Percentiles rank a stretch among this genome's conserved stretches.
phyloP scores from a whole-genome alignment of 2,888 invertebrate species.

The Venusia cambrica region DNA sequence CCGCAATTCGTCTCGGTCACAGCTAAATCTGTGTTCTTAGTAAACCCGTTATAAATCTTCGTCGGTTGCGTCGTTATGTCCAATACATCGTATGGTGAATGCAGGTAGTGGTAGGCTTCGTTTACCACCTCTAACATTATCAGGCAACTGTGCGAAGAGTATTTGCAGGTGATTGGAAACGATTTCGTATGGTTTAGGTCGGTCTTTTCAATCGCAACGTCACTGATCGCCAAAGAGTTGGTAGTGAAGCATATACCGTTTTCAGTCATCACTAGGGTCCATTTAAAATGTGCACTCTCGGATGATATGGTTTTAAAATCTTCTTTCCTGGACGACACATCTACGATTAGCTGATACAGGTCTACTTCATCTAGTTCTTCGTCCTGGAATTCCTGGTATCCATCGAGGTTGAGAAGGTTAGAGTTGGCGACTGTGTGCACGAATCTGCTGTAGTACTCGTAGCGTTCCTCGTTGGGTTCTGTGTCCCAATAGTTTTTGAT shows the following conservation, averaged over 20 bases:
- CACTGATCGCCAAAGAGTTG: conserved; percentile 79
- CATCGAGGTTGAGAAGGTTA: conserved; percentile 54
- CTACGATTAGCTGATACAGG: conserved; percentile 58
- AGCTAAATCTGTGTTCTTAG: conserved; percentile 57
- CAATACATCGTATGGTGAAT: conserved; percentile 81
- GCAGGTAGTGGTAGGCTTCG: conserved; percentile 48
- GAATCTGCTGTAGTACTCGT: conserved; percentile 58
- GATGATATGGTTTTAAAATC: conserved; percentile 70
- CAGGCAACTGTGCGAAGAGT: conserved; percentile 52
- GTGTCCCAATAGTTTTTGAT: conserved; percentile 56
- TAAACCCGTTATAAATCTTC: conserved; percentile 49
- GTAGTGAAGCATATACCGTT: conserved; percentile 83
- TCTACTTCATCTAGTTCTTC: conserved; percentile 50
- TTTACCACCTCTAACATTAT: conserved; percentile 47
- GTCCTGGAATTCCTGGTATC: conserved; percentile 56
- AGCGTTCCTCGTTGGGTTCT: conserved; percentile 43
- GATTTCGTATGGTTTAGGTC: conserved; percentile 38
- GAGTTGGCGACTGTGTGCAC: conserved; percentile 59
- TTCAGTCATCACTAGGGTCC: conserved; percentile 83
- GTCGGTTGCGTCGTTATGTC: conserved; percentile 59
- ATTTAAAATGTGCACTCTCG: conserved; percentile 48
- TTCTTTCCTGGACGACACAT: conserved; percentile 67
- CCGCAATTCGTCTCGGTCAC: conserved; percentile 74
- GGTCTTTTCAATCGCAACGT: conserved; percentile 56
- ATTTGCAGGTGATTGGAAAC: conserved; percentile 54